phyloP scores from a whole-genome alignment of 1,140 invertebrate genomes.

The Odontomachus brunneus region DNA sequence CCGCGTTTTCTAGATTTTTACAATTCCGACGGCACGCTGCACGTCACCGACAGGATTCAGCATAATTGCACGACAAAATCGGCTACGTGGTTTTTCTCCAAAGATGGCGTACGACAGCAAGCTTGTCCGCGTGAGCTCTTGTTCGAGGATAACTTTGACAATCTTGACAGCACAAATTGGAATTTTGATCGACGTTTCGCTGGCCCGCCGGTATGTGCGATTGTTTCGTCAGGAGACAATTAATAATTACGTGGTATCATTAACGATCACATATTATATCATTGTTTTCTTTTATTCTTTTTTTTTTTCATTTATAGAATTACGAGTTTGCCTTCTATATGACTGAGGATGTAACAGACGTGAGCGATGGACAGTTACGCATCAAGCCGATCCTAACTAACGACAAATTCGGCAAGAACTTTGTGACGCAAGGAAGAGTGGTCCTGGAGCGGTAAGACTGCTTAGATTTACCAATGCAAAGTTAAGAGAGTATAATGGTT shows the following conservation, averaged over 20 bases:
- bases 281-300: too few relatives aligned
- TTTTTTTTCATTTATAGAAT: slow-evolving; percentile 81
- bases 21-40: slow-evolving; percentile 67
- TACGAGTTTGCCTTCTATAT: slow-evolving; percentile 90
- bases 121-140: slow-evolving; percentile 75
- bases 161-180: slow-evolving; percentile 72
- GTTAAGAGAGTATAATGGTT: too few relatives aligned
- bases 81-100: slow-evolving; percentile 64
- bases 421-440: slow-evolving; percentile 84
- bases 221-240: neutral
- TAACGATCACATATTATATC: neutral
- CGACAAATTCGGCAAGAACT: slow-evolving; percentile 86
- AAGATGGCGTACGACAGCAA: slow-evolving; percentile 40
- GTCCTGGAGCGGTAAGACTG: slow-evolving; percentile 84
- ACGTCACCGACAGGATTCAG: neutral
- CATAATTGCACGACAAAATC: slow-evolving; percentile 67
- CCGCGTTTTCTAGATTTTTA: slow-evolving; percentile 72
- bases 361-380: slow-evolving; percentile 86
- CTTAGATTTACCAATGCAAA: neutral
- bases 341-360: slow-evolving; percentile 87
- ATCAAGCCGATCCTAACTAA: slow-evolving; percentile 88
- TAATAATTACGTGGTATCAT: too few relatives aligned
- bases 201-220: slow-evolving; percentile 71
- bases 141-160: slow-evolving; percentile 79
- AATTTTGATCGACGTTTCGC: slow-evolving; percentile 74